Percentiles rank a stretch among this genome's conserved stretches.
Evolutionary conservation across 2,797 vertebrate species (phyloP).

Genomic region (Peromyscus nudipes): DNA sequence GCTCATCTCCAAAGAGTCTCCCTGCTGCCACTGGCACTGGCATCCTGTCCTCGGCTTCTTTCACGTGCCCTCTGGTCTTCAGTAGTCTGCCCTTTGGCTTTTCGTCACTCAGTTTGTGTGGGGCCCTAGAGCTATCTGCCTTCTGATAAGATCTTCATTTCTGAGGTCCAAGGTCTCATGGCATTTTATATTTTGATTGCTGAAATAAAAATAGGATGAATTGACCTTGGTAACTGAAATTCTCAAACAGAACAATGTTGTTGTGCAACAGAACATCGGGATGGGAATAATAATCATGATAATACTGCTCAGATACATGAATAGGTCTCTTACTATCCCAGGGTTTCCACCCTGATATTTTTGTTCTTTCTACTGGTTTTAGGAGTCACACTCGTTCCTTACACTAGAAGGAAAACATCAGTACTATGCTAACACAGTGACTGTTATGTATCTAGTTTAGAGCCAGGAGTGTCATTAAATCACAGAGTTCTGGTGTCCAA

Average conservation of each 20-base stretch:
- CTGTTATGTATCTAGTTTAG: not conserved
- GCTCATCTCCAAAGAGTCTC: not conserved
- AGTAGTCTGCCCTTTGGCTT: not conserved
- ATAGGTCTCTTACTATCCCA: not conserved
- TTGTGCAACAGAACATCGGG: not conserved
- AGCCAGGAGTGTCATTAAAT: not conserved
- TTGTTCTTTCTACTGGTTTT: not conserved
- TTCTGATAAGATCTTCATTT: not conserved
- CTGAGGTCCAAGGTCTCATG: not conserved
- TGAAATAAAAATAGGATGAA: conserved; percentile 28
- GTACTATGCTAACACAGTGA: not conserved
- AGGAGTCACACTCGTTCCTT: conserved; percentile 10
- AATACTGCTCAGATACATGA: not conserved
- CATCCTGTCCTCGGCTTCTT: not conserved
- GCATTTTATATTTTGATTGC: not conserved
- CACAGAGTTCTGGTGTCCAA: conserved; percentile 17
- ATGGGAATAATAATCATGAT: not conserved
- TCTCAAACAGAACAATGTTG: conserved; percentile 6
- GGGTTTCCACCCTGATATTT: not conserved
- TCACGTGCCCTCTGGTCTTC: not conserved
- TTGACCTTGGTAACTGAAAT: not conserved
- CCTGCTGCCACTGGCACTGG: fast-evolving
- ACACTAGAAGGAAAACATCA: conserved; percentile 39
- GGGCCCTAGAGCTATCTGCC: not conserved
- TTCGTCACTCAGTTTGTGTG: not conserved